Percentiles rank a stretch among this genome's conserved stretches.
Conservation (phyloP, 2,113 vertebrate genomes). For the Ginglymostoma cirratum region DNA sequence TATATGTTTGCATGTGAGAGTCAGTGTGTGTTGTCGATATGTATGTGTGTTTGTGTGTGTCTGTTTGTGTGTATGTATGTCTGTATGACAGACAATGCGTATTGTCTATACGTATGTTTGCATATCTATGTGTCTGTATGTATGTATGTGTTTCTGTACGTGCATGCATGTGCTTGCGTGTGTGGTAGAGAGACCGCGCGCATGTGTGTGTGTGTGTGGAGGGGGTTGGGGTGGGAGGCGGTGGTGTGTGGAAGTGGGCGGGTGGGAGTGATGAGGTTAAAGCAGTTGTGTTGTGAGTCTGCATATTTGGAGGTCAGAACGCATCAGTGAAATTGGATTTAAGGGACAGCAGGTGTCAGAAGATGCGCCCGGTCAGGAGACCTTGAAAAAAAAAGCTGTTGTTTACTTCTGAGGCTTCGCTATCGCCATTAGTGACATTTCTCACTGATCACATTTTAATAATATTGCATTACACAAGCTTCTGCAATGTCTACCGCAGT, state of each 20-base stretch:
- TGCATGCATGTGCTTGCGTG: too few relatives aligned
- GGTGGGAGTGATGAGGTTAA: not conserved
- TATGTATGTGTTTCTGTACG: too few relatives aligned
- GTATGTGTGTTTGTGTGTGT: too few relatives aligned
- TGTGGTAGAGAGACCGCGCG: too few relatives aligned
- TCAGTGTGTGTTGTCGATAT: too few relatives aligned
- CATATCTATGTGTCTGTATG: too few relatives aligned
- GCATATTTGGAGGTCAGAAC: not conserved
- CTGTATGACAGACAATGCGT: too few relatives aligned
- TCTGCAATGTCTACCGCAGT: not conserved
- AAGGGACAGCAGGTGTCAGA: not conserved
- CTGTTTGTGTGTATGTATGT: too few relatives aligned
- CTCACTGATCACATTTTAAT: not conserved
- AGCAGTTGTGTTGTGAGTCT: not conserved
- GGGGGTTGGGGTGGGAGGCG: too few relatives aligned
- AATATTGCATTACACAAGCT: not conserved
- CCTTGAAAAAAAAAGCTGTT: not conserved
- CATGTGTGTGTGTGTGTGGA: not conserved
- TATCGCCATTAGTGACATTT: not conserved
- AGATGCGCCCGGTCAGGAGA: not conserved
- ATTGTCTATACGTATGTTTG: too few relatives aligned
- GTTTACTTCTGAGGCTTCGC: not conserved
- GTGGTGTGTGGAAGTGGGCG: too few relatives aligned
- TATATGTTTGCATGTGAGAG: too few relatives aligned
- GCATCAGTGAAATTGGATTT: not conserved